Evolutionary conservation across 1,140 invertebrate species (phyloP).

Genomic region (Aphelinus atriplicis): DNA sequence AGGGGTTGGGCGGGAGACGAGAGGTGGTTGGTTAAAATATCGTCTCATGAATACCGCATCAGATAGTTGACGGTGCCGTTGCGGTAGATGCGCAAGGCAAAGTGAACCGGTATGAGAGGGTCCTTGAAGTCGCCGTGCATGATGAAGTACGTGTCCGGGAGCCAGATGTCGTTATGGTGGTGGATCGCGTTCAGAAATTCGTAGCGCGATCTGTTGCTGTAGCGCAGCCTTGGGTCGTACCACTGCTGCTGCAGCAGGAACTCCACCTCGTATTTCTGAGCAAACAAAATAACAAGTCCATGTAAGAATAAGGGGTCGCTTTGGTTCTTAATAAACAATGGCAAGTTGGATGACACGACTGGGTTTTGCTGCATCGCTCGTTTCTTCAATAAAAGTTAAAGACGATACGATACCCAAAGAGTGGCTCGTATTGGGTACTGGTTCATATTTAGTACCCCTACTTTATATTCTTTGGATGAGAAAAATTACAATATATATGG

Average conservation of each 20-base stretch:
- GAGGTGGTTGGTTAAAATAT: too few relatives aligned
- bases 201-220: constrained; percentile 85
- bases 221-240: constrained; percentile 86
- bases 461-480: too few relatives aligned
- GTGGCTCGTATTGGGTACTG: too few relatives aligned
- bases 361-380: too few relatives aligned
- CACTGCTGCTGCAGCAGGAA: constrained; percentile 91
- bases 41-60: constrained; percentile 76
- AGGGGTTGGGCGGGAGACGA: too few relatives aligned
- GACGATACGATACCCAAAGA: too few relatives aligned
- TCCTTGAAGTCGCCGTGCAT: constrained; percentile 95
- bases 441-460: too few relatives aligned
- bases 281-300: neutral
- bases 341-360: too few relatives aligned
- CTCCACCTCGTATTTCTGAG: constrained; percentile 95
- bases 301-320: too few relatives aligned
- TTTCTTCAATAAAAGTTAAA: too few relatives aligned
- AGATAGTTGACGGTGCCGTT: constrained; percentile 93
- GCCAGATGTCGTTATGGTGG: constrained; percentile 89
- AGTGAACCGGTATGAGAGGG: constrained; percentile 89
- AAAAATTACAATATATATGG: too few relatives aligned
- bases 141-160: constrained; percentile 93
- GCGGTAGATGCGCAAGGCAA: constrained; percentile 87
- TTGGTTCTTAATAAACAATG: too few relatives aligned
- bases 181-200: constrained; percentile 90